These are phyloP conservation scores for Lasioglossum calceatum DNA, from an alignment of 2,888 invertebrate genomes.

Conservation along the genomic window DNA sequence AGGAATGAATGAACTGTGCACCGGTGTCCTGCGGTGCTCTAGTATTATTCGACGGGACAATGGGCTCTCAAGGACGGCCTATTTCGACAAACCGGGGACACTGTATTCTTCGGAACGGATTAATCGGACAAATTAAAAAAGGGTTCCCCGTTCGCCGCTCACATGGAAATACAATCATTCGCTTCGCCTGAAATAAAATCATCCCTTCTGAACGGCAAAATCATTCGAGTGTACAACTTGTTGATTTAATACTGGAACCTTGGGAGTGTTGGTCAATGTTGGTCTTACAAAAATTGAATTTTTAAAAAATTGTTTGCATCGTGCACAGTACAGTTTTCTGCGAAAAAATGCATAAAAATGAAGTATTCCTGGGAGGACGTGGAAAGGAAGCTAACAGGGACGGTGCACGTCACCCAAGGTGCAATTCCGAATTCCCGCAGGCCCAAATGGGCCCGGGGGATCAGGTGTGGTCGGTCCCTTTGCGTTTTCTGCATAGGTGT, in stretches of 20 bases:
- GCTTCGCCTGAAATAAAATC: not conserved
- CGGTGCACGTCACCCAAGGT: conserved; percentile 22
- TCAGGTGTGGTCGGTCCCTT: conserved; percentile 77
- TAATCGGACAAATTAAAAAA: conserved; percentile 65
- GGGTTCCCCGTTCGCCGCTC: not conserved
- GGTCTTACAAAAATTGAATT: not conserved
- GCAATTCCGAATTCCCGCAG: conserved; percentile 63
- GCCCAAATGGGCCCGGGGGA: conserved; percentile 63
- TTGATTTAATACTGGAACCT: not conserved
- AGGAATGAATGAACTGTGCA: conserved; percentile 73
- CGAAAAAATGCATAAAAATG: not conserved
- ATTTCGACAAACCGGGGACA: conserved; percentile 33
- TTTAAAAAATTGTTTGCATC: not conserved
- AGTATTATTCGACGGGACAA: conserved; percentile 76
- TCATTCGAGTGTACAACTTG: not conserved
- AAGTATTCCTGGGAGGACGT: too few relatives aligned
- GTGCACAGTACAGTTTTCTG: not conserved
- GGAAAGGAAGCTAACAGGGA: not conserved
- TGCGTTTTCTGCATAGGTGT: conserved; percentile 71
- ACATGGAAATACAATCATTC: conserved; percentile 17
- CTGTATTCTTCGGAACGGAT: conserved; percentile 24
- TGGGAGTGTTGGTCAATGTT: not conserved
- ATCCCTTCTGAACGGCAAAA: conserved; percentile 6
- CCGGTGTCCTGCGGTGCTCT: conserved; percentile 75
- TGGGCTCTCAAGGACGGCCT: conserved; percentile 65